Conservation (phyloP, 2,113 vertebrate genomes). For the Vidua macroura region DNA sequence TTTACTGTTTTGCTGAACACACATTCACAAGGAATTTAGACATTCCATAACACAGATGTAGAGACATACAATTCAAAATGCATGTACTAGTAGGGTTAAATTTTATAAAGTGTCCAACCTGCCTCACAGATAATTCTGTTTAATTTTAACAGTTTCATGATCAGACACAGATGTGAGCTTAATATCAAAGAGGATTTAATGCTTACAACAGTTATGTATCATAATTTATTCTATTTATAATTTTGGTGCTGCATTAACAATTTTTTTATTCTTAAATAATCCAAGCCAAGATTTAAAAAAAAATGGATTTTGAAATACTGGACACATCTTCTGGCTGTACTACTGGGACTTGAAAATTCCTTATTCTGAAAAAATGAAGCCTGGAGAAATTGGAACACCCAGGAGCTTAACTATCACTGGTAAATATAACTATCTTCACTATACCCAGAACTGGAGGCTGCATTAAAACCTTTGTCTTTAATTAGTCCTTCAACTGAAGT, state of each 20-base stretch:
- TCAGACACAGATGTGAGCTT: constrained; percentile 52
- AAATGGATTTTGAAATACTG: neutral
- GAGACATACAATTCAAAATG: neutral
- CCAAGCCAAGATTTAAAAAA: neutral
- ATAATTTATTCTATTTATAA: constrained; percentile 25
- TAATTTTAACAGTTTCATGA: constrained; percentile 61
- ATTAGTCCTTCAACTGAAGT: neutral
- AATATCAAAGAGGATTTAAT: constrained; percentile 46
- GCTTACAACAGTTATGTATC: neutral
- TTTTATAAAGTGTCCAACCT: constrained; percentile 42
- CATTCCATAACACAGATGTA: neutral
- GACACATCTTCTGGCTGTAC: neutral
- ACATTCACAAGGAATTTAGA: neutral
- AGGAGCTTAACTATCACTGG: neutral
- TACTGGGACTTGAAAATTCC: neutral
- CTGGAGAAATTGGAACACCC: neutral
- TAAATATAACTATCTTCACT: neutral
- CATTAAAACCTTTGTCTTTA: neutral
- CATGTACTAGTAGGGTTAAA: constrained; percentile 17
- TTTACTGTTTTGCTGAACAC: neutral
- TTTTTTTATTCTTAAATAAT: neutral
- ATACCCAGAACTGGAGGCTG: neutral
- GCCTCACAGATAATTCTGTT: constrained; percentile 44
- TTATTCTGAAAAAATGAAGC: neutral
- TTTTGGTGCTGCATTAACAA: neutral